These are phyloP conservation scores for Merluccius polli DNA, from an alignment of 2,797 vertebrate species.

Conservation along the genomic window DNA sequence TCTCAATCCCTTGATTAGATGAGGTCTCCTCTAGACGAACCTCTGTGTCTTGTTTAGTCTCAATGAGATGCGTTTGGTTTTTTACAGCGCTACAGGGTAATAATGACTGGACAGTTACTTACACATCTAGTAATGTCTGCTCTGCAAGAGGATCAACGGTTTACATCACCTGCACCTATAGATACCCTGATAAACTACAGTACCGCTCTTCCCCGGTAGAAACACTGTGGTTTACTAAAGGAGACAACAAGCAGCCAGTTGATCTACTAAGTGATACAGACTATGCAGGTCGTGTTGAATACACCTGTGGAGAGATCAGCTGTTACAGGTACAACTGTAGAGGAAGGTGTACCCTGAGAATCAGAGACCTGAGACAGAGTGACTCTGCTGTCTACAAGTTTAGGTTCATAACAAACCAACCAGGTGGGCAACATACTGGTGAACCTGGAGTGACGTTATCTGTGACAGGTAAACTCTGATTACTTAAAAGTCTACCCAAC, in stretches of 20 bases:
- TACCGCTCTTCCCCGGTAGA: background rate
- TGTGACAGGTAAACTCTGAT: background rate
- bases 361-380: background rate
- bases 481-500: background rate
- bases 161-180: background rate
- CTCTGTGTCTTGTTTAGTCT: background rate
- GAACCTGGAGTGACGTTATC: background rate
- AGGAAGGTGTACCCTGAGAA: background rate
- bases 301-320: background rate
- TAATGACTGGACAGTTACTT: background rate
- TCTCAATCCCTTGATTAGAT: too few species aligned
- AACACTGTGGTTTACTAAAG: background rate
- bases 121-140: background rate
- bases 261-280: background rate
- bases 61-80: background rate
- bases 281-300: background rate
- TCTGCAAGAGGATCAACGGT: background rate
- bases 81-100: background rate
- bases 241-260: background rate
- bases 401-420: background rate
- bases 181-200: background rate
- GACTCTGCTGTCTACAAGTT: background rate
- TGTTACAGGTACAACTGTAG: conserved; percentile 27
- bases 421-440: background rate
- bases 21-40: too few species aligned